Evolutionary conservation across 2,797 vertebrate species (phyloP).

Genomic region (Macropodus opercularis): DNA sequence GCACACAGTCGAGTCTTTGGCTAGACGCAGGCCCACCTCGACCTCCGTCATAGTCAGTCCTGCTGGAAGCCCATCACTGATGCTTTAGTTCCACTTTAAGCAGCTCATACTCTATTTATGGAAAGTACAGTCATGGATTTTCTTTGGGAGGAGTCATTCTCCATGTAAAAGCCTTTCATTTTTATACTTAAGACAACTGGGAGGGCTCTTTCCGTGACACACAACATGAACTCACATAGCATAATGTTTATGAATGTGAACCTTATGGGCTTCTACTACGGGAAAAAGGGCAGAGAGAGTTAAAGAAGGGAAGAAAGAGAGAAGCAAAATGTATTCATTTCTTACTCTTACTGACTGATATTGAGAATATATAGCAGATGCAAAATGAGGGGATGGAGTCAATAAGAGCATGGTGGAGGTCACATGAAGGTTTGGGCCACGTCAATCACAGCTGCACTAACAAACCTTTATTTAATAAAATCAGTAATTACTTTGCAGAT

Average conservation of each 20-base stretch:
- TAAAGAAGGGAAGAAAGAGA: neutral
- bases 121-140: slow-evolving; percentile 70
- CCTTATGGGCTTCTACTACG: slow-evolving; percentile 50
- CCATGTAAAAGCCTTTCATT: slow-evolving; percentile 72
- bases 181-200: slow-evolving; percentile 62
- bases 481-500: neutral
- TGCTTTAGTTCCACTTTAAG: slow-evolving; percentile 70
- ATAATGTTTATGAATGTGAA: slow-evolving; percentile 73
- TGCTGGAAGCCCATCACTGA: slow-evolving; percentile 60
- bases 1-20: slow-evolving; percentile 13
- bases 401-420: slow-evolving; percentile 11
- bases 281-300: neutral
- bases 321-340: slow-evolving; percentile 1
- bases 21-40: slow-evolving; percentile 9
- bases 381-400: slow-evolving; percentile 25
- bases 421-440: neutral
- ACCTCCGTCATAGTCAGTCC: slow-evolving; percentile 45
- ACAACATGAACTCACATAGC: slow-evolving; percentile 60
- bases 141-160: slow-evolving; percentile 56
- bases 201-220: slow-evolving; percentile 72
- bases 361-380: slow-evolving; percentile 47
- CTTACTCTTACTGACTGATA: slow-evolving; percentile 35
- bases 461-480: neutral
- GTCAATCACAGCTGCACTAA: neutral
- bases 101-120: slow-evolving; percentile 74